Conservation (phyloP, 2,888 invertebrate genomes). For the Athrips mouffetella region DNA sequence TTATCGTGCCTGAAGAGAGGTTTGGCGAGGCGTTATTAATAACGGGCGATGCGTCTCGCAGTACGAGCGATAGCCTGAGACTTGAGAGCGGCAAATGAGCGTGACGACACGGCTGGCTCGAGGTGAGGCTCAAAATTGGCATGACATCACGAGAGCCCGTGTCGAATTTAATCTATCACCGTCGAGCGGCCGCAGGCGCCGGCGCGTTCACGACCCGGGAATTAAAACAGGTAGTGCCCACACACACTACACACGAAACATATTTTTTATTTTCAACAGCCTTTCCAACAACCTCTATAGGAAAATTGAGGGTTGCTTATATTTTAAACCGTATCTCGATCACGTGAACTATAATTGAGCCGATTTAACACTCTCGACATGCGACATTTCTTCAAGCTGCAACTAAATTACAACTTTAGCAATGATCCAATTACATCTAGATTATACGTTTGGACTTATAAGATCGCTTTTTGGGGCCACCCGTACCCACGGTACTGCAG, state of each 20-base stretch:
- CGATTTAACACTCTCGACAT: slow-evolving; percentile 37
- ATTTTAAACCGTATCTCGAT: slow-evolving; percentile 42
- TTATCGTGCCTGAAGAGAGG: slow-evolving; percentile 23
- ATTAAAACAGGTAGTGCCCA: slow-evolving; percentile 49
- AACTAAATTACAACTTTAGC: slow-evolving; percentile 4
- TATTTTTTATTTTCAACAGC: slow-evolving; percentile 39
- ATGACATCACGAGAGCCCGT: slow-evolving; percentile 75
- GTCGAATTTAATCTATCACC: slow-evolving; percentile 78
- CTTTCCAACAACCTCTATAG: slow-evolving; percentile 41
- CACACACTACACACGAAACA: slow-evolving; percentile 49
- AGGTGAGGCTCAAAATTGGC: slow-evolving; percentile 64
- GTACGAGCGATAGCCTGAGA: slow-evolving; percentile 39
- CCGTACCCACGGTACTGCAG: too few species aligned
- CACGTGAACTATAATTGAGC: slow-evolving; percentile 31
- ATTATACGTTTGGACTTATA: slow-evolving; percentile 1
- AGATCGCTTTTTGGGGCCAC: slow-evolving; percentile 5
- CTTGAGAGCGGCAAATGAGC: slow-evolving; percentile 50
- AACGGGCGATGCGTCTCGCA: slow-evolving; percentile 40
- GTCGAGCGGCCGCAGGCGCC: slow-evolving; percentile 60
- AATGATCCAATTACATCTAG: background rate
- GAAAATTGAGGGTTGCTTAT: slow-evolving; percentile 43
- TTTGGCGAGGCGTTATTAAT: slow-evolving; percentile 44
- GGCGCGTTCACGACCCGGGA: slow-evolving; percentile 37
- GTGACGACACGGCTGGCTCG: slow-evolving; percentile 57
- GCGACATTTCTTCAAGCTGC: slow-evolving; percentile 28